Evolutionary conservation across 1,140 invertebrate genomes (phyloP).

Genomic region (Diuraphis noxia): DNA sequence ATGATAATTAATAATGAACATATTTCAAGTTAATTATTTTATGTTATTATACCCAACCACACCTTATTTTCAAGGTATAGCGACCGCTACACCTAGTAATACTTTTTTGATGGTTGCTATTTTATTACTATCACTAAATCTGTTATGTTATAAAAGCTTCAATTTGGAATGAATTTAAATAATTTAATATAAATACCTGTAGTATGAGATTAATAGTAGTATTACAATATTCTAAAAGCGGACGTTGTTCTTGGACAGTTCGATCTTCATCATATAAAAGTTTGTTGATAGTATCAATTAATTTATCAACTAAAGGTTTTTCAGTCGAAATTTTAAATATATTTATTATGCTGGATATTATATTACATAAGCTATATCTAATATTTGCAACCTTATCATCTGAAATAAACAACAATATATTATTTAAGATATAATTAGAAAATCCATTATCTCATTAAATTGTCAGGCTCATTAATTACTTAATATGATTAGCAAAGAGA

Average conservation of each 20-base stretch:
- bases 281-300: conserved; percentile 20
- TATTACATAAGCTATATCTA: conserved; percentile 35
- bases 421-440: not conserved
- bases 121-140: not conserved
- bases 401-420: not conserved
- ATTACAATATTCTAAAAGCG: conserved; percentile 29
- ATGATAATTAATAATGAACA: no score
- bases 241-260: conserved; percentile 13
- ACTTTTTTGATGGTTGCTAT: no score
- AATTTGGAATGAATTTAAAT: not conserved
- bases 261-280: conserved; percentile 35
- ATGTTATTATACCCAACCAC: no score
- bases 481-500: not conserved
- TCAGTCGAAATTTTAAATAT: conserved; percentile 30
- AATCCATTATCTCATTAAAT: not conserved
- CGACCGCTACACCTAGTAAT: no score
- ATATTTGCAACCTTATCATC: conserved; percentile 36
- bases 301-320: conserved; percentile 16
- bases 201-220: not conserved
- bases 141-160: not conserved
- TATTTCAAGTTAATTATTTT: no score
- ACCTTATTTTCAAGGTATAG: no score
- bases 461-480: not conserved
- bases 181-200: not conserved
- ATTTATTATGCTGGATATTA: conserved; percentile 26